phyloP scores from a whole-genome alignment of 1,140 invertebrate species.

The Pomacea maculata region DNA sequence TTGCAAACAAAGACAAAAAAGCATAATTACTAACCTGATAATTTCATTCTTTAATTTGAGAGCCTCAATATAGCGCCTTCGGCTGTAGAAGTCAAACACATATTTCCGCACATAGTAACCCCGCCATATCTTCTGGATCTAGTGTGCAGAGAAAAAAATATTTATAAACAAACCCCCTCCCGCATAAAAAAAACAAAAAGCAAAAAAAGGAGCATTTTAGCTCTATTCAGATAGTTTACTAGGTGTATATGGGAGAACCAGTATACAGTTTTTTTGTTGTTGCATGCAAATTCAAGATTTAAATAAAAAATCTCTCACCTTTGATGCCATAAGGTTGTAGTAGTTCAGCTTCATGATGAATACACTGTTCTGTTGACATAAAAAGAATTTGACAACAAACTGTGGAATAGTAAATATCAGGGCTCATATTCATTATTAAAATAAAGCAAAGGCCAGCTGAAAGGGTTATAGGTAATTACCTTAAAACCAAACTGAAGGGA shows the following conservation, averaged over 20 bases:
- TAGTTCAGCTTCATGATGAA: conserved; percentile 60
- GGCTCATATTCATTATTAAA: background rate
- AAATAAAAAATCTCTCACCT: conserved; percentile 36
- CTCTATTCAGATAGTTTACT: background rate
- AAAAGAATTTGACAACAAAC: conserved; percentile 19
- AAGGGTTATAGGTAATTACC: background rate
- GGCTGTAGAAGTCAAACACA: conserved; percentile 63
- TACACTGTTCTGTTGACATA: conserved; percentile 55
- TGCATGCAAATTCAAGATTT: no score
- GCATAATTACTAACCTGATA: conserved; percentile 51
- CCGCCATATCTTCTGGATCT: conserved; percentile 65
- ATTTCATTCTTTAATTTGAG: conserved; percentile 63
- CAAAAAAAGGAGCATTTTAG: background rate
- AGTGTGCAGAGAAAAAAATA: conserved; percentile 14
- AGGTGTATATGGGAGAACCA: no score
- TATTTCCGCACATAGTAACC: conserved; percentile 65
- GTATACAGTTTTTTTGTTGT: no score
- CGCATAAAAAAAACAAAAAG: background rate
- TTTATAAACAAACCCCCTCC: background rate
- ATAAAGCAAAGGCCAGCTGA: background rate
- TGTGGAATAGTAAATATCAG: background rate
- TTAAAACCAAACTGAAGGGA: no score
- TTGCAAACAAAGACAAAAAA: background rate
- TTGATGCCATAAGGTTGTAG: conserved; percentile 58
- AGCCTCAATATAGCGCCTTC: conserved; percentile 63